These are phyloP conservation scores for Telenomus remus DNA, from an alignment of 1,140 invertebrate species.

Conservation along the genomic window DNA sequence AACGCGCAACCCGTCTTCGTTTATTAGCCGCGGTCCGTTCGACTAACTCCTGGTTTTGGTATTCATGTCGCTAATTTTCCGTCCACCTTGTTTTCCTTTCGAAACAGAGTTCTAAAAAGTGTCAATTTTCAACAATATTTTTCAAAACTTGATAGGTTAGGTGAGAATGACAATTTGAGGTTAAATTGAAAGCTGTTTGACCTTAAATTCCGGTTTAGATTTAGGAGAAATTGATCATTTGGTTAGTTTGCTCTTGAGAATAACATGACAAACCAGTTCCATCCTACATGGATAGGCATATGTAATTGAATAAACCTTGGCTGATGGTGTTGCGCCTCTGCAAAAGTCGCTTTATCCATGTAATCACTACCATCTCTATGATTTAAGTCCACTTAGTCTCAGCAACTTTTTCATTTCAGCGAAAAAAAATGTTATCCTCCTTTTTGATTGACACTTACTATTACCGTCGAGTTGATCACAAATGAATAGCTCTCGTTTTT, in stretches of 20 bases:
- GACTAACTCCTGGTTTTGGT: constrained; percentile 33
- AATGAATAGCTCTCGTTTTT: neutral
- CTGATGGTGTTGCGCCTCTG: constrained; percentile 35
- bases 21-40: constrained; percentile 43
- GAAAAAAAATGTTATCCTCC: neutral
- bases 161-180: neutral
- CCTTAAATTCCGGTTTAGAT: constrained; percentile 2
- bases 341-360: constrained; percentile 35
- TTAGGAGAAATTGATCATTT: constrained; percentile 36
- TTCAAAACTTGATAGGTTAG: no score
- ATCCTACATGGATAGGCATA: constrained; percentile 52
- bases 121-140: no score
- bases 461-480: neutral
- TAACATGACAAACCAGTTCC: constrained; percentile 47
- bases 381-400: constrained; percentile 1
- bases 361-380: constrained; percentile 32
- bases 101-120: neutral
- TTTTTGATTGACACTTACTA: neutral
- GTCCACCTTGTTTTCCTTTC: neutral
- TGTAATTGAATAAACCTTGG: constrained; percentile 51
- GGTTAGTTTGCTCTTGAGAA: constrained; percentile 42
- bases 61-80: constrained; percentile 42
- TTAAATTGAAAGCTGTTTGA: neutral
- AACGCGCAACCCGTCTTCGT: constrained; percentile 51
- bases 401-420: constrained; percentile 2